phyloP scores from a whole-genome alignment of 2,797 vertebrate species.

The Anisognathus igniventris region DNA sequence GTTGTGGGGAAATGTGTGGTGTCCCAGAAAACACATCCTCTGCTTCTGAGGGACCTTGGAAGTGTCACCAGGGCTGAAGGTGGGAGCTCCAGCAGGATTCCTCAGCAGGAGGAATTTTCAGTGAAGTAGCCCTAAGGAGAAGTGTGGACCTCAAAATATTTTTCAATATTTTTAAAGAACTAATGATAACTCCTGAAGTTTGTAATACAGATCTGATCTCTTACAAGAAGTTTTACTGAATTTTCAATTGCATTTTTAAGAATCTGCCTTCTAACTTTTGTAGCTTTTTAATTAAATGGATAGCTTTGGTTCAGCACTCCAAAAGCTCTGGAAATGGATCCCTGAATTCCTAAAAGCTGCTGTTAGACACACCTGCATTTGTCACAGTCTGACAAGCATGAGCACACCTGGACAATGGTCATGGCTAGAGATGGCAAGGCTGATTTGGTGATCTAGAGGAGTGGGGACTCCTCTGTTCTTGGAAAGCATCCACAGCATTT shows the following conservation, averaged over 20 bases:
- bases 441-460: not conserved
- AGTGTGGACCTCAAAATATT: accelerated
- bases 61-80: not conserved
- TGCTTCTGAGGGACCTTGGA: not conserved
- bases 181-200: not conserved
- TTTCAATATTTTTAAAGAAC: not conserved
- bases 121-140: not conserved
- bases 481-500: not conserved
- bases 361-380: not conserved
- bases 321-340: not conserved
- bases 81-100: not conserved
- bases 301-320: not conserved
- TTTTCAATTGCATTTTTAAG: not conserved
- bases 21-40: accelerated
- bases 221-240: not conserved
- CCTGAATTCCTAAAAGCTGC: not conserved
- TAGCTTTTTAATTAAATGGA: not conserved
- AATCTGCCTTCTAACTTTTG: not conserved
- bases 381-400: not conserved
- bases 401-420: not conserved
- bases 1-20: accelerated
- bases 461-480: not conserved
- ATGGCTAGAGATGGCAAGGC: not conserved
- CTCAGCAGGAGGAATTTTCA: not conserved
- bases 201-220: no score